Percentiles rank a stretch among this genome's conserved stretches.
Conservation (phyloP, 2,113 vertebrate genomes). For the Hemiscyllium ocellatum region DNA sequence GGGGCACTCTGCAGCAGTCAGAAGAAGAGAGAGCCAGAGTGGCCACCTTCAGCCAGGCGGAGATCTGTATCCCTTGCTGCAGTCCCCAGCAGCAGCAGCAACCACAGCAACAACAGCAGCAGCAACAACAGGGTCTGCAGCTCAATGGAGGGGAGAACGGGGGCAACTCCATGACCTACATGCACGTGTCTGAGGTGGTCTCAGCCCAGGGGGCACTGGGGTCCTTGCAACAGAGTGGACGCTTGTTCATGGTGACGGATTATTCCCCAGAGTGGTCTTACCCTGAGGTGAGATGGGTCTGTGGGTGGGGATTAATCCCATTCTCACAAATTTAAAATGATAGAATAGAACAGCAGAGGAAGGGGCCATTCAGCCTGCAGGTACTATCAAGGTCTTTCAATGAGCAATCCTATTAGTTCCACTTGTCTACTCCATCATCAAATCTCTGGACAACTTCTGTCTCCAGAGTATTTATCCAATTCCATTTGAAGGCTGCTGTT, state of each 20-base stretch:
- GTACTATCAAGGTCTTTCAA: not conserved
- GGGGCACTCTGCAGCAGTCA: conserved; percentile 63
- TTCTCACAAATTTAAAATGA: not conserved
- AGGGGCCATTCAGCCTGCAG: too few relatives aligned
- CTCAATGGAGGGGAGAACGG: conserved; percentile 62
- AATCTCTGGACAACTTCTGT: not conserved
- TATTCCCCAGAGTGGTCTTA: conserved; percentile 99
- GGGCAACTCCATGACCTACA: conserved; percentile 80
- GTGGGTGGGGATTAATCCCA: not conserved
- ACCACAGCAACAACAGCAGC: conserved; percentile 60
- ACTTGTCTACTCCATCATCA: not conserved
- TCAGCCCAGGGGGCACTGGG: conserved; percentile 85
- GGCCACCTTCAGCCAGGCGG: conserved; percentile 74
- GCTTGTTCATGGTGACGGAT: conserved; percentile 97
- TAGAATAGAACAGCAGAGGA: not conserved
- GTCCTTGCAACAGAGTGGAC: conserved; percentile 87
- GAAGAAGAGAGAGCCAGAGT: conserved; percentile 65
- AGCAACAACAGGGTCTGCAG: conserved; percentile 61
- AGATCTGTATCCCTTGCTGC: conserved; percentile 90
- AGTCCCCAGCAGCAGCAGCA: conserved; percentile 77
- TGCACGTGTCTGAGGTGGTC: conserved; percentile 95
- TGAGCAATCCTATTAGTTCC: not conserved
- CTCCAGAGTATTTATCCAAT: too few relatives aligned
- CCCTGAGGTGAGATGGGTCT: conserved; percentile 79
- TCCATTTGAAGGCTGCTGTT: too few relatives aligned